Conservation (phyloP, 2,113 vertebrate species). For the Odontesthes bonariensis region DNA sequence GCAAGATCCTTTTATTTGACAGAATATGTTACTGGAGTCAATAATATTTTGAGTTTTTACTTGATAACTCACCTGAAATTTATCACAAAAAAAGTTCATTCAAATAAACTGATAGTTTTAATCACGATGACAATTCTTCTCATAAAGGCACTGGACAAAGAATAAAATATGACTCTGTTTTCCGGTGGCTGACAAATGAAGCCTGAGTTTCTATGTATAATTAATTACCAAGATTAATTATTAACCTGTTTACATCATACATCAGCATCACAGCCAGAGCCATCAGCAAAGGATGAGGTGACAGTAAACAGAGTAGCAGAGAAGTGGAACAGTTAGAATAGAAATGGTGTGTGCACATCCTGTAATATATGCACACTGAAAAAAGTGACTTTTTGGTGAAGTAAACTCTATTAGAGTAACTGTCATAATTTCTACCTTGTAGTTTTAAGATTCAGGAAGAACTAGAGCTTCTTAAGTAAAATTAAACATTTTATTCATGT, state of each 20-base stretch:
- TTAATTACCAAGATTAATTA: slow-evolving; percentile 54
- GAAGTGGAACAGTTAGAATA: not conserved
- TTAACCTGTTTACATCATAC: slow-evolving; percentile 58
- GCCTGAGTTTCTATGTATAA: slow-evolving; percentile 42
- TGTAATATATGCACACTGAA: not conserved
- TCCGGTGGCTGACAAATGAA: slow-evolving; percentile 45
- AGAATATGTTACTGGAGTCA: not conserved
- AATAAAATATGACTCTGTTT: slow-evolving; percentile 38
- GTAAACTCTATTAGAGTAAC: too few species aligned
- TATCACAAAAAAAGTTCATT: not conserved
- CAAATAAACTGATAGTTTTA: not conserved
- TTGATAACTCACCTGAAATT: not conserved
- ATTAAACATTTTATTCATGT: too few species aligned
- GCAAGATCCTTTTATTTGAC: not conserved
- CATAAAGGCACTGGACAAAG: not conserved
- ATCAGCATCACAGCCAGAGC: slow-evolving; percentile 32
- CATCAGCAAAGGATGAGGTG: slow-evolving; percentile 1
- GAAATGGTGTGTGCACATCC: not conserved
- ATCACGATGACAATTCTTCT: not conserved
- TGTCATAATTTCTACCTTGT: too few species aligned
- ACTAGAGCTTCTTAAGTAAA: too few species aligned
- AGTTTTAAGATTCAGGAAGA: too few species aligned
- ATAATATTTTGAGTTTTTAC: too few species aligned
- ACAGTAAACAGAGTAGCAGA: slow-evolving; percentile 18
- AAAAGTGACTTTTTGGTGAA: too few species aligned